These are phyloP conservation scores for Acrossocheilus wenchowensis DNA, from an alignment of 2,797 vertebrate genomes.

Conservation along the genomic window DNA sequence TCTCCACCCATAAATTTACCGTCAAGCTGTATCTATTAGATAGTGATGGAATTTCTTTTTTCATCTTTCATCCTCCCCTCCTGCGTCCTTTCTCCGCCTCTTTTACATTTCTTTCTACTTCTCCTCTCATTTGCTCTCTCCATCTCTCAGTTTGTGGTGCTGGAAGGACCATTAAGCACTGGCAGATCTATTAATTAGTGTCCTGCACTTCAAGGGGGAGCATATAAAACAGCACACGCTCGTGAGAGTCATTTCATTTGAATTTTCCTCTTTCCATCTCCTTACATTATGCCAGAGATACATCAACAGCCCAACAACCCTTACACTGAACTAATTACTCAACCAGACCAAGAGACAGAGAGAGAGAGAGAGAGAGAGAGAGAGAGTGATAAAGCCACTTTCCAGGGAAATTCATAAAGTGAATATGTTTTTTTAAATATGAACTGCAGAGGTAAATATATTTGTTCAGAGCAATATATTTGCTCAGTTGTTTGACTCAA, in stretches of 20 bases:
- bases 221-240: constrained; percentile 87
- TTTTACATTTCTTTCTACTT: constrained; percentile 21
- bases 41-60: constrained; percentile 6
- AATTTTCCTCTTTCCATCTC: constrained; percentile 96
- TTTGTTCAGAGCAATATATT: neutral
- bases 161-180: constrained; percentile 86
- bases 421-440: neutral
- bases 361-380: neutral
- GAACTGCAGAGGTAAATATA: neutral
- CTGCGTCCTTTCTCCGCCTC: neutral
- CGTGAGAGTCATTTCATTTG: constrained; percentile 98
- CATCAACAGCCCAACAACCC: constrained; percentile 86
- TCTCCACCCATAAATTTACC: neutral
- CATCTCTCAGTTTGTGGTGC: constrained; percentile 69
- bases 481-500: neutral
- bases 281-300: constrained; percentile 98
- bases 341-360: constrained; percentile 70
- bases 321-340: constrained; percentile 92
- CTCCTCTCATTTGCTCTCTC: constrained; percentile 35
- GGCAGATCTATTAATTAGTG: constrained; percentile 88
- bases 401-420: constrained; percentile 11
- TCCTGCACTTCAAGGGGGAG: constrained; percentile 87
- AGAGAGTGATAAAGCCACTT: neutral
- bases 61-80: constrained; percentile 2
- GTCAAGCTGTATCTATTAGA: constrained; percentile 11